Base-by-base conservation (phyloP, 1,140 invertebrate species). In the Drosophila nasuta region DNA sequence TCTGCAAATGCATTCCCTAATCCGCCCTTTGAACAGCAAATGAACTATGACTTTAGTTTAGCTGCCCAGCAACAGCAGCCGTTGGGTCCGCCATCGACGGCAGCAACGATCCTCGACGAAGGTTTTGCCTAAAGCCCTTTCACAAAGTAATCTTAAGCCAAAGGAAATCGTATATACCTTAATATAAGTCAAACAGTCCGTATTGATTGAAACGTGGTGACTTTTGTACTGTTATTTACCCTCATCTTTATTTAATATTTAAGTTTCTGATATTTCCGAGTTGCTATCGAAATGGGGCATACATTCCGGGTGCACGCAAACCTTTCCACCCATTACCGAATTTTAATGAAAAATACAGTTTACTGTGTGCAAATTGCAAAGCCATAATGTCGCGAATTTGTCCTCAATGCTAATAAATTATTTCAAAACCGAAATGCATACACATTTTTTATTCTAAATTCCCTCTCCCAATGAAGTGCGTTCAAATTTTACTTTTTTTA, bases 31-130 rank as follows among this genome's bases (percentile, higher is more conserved):
- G 74, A 86, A 17, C 81, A 85, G 38, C 82, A 82, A 59, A 73
- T 91, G 58, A 81, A 75, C 15, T 73, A 81, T 25, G 79, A 91
- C 35, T 91, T 90, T 10, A 89, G 91, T 58, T 67, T 91, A 33
- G 82, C 86, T 11, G 76, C 86, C 1, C 83, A 86, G 56, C 80
- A 87, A 45, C 83, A 88, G 43, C 63, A 60, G 38, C 77, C 79
- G 1, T 25, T 89, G 0, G 90, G 81, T 5, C 83, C 86, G 11
- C 82, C 90, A 7, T 79, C 70, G 17, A 91, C 82, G 13, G 48
- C 72, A 13, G 45, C n/a, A 8, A 62, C 81, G 3, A 75, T 56
- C 6, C 48, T 74, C 0, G 81, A 78, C n/a, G 85, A 90, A 56
- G 81, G 81, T 8, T 81, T 89, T 25, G 72, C 75, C 51, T 89